phyloP scores from a whole-genome alignment of 2,888 invertebrate species.

The Stenodema calcarata region DNA sequence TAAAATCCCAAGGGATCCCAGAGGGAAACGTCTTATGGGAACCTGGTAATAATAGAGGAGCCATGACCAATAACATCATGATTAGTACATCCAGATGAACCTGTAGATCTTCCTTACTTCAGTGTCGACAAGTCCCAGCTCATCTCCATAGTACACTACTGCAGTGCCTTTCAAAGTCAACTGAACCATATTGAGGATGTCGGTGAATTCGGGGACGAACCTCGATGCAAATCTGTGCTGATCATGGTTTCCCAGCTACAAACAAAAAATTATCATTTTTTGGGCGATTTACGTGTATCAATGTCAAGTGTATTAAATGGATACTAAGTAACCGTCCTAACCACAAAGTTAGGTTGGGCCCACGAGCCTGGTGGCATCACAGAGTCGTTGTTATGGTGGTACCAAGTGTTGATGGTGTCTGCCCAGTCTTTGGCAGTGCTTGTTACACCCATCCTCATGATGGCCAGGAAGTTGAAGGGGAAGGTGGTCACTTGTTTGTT shows the following conservation, averaged over 20 bases:
- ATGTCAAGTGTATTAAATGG: too few species aligned
- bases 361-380: slow-evolving; percentile 66
- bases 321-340: slow-evolving; percentile 60
- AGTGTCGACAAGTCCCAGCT: slow-evolving; percentile 74
- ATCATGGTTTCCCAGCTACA: slow-evolving; percentile 80
- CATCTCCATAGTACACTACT: slow-evolving; percentile 87
- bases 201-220: slow-evolving; percentile 72
- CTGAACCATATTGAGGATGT: slow-evolving; percentile 84
- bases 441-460: slow-evolving; percentile 67
- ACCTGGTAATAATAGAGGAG: too few species aligned
- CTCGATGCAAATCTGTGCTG: slow-evolving; percentile 73
- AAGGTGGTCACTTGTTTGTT: slow-evolving; percentile 68
- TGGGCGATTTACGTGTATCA: too few species aligned
- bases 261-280: too few species aligned
- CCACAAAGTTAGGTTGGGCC: slow-evolving; percentile 72
- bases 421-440: slow-evolving; percentile 64
- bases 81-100: background rate
- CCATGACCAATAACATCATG: too few species aligned
- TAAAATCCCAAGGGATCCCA: too few species aligned
- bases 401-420: slow-evolving; percentile 66
- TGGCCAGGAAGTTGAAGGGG: slow-evolving; percentile 81
- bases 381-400: slow-evolving; percentile 61
- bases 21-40: too few species aligned
- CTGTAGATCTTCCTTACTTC: slow-evolving; percentile 60
- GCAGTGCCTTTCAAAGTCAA: slow-evolving; percentile 83